Conservation (phyloP, 2,888 invertebrate species). For the Osmoderma eremita region DNA sequence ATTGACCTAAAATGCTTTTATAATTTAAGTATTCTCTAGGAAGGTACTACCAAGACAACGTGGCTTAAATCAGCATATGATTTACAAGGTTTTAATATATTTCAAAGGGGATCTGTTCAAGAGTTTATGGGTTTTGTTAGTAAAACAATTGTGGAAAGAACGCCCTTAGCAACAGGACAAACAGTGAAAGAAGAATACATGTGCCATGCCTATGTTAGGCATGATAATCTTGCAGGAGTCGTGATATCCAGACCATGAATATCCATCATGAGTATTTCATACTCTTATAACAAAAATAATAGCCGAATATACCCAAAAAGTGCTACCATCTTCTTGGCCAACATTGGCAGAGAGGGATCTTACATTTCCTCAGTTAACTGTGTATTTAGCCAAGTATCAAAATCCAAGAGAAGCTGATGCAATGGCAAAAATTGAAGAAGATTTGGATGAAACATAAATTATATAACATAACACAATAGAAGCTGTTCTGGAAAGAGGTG, state of each 20-base stretch:
- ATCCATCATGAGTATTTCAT: conserved; percentile 96
- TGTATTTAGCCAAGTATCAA: conserved; percentile 87
- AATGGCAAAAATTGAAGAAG: conserved; percentile 96
- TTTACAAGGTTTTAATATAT: conserved; percentile 93
- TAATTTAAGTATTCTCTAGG: conserved; percentile 80
- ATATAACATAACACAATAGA: conserved; percentile 97
- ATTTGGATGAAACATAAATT: conserved; percentile 98
- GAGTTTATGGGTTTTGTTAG: conserved; percentile 98
- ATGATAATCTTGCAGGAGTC: conserved; percentile 88
- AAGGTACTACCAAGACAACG: conserved; percentile 76
- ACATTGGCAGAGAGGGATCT: conserved; percentile 75
- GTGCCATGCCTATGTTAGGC: conserved; percentile 96
- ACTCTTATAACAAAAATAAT: conserved; percentile 94
- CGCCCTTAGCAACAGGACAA: conserved; percentile 84
- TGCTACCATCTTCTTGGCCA: conserved; percentile 80
- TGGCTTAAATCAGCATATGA: conserved; percentile 89
- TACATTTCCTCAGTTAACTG: conserved; percentile 72
- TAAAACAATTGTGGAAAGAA: conserved; percentile 95
- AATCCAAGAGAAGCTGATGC: conserved; percentile 98
- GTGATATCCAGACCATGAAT: conserved; percentile 97
- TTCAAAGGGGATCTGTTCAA: conserved; percentile 94
- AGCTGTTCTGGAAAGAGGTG: conserved; percentile 95
- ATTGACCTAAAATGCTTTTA: no score
- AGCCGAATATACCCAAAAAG: conserved; percentile 88
- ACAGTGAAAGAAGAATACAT: conserved; percentile 97